Percentiles rank a stretch among this genome's conserved stretches.
These are phyloP conservation scores for Ecdyonurus torrentis DNA, from an alignment of 2,888 invertebrate genomes.

Conservation along the genomic window DNA sequence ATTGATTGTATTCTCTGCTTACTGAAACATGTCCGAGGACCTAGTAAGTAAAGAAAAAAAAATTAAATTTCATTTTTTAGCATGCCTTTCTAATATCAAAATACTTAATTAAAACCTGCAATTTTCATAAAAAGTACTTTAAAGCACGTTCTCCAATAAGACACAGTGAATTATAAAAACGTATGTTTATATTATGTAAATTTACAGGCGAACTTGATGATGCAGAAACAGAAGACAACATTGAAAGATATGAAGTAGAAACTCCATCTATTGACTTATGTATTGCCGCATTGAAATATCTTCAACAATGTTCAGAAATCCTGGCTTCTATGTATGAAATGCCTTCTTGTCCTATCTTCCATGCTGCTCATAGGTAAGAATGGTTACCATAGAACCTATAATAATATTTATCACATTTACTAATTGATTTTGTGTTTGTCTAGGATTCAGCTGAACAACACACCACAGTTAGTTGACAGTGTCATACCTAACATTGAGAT, in stretches of 20 bases:
- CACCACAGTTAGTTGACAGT: slow-evolving; percentile 50
- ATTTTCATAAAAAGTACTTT: too few relatives aligned
- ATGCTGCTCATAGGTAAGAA: slow-evolving; percentile 50
- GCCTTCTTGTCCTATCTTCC: slow-evolving; percentile 88
- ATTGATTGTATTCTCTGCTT: slow-evolving; percentile 86
- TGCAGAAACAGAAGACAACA: background rate
- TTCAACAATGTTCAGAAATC: slow-evolving; percentile 74
- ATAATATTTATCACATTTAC: background rate
- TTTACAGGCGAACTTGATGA: background rate
- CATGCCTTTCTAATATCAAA: too few relatives aligned
- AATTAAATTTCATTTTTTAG: too few relatives aligned
- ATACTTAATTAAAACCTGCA: too few relatives aligned
- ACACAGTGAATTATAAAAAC: too few relatives aligned
- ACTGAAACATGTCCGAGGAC: slow-evolving; percentile 57
- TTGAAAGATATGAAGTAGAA: slow-evolving; percentile 3
- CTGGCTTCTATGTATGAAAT: slow-evolving; percentile 84
- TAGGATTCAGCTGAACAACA: slow-evolving; percentile 25
- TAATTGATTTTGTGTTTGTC: slow-evolving; percentile 5
- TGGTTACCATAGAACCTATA: background rate
- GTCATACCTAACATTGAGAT: slow-evolving; percentile 63
- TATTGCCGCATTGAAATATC: slow-evolving; percentile 64
- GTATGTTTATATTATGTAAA: background rate
- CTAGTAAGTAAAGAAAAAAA: slow-evolving; percentile 27
- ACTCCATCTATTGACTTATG: slow-evolving; percentile 33
- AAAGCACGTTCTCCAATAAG: too few relatives aligned